phyloP scores from a whole-genome alignment of 2,113 vertebrate genomes.

The Myrmecophaga tridactyla region DNA sequence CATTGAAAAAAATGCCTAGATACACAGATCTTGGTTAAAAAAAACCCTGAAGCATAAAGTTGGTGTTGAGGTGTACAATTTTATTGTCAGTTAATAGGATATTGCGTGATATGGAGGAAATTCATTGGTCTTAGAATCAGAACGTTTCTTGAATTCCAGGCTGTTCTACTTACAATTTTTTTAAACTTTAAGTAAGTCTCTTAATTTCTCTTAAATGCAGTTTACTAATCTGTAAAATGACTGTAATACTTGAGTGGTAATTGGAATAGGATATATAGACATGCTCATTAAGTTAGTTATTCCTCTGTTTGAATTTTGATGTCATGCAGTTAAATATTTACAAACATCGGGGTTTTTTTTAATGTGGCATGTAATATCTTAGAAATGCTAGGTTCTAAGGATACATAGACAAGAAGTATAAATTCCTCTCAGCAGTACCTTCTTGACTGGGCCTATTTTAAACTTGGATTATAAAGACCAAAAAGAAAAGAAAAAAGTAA shows the following conservation, averaged over 20 bases:
- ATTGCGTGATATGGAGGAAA: background rate
- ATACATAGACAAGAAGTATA: background rate
- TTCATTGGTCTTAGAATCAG: background rate
- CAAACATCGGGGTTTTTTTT: background rate
- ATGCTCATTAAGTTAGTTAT: background rate
- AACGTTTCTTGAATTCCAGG: background rate
- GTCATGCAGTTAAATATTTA: background rate
- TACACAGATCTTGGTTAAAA: background rate
- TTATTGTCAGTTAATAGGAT: background rate
- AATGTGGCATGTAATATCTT: background rate
- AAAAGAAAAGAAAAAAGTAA: background rate
- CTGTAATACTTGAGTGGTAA: background rate
- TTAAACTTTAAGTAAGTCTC: background rate
- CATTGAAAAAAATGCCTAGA: background rate
- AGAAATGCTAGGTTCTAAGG: background rate
- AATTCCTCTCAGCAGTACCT: background rate
- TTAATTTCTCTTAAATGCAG: background rate
- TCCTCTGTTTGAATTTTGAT: background rate
- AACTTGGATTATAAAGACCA: background rate
- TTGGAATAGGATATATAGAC: background rate
- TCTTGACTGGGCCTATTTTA: background rate
- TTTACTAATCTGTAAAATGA: background rate
- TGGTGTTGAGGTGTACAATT: background rate
- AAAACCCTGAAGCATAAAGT: conserved; percentile 9
- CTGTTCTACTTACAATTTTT: background rate